phyloP scores from a whole-genome alignment of 2,888 invertebrate genomes.

The Hyalella azteca region DNA sequence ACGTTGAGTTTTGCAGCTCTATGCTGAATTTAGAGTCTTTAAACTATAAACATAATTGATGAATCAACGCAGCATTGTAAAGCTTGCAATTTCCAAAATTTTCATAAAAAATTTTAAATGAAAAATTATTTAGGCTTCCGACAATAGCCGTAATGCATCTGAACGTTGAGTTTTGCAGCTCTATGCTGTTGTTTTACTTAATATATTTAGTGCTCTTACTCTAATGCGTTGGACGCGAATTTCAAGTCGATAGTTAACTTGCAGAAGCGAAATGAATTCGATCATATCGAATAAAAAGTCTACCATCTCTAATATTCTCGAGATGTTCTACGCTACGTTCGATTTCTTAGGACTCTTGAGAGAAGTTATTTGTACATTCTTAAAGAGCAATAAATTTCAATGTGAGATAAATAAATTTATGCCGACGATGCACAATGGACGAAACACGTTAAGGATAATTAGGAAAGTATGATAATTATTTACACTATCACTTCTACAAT shows the following conservation, averaged over 20 bases:
- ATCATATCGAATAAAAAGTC: conserved; percentile 26
- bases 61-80: too few relatives aligned
- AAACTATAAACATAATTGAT: too few relatives aligned
- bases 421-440: conserved; percentile 28
- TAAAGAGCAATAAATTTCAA: conserved; percentile 19
- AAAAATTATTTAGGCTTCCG: too few relatives aligned
- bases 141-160: too few relatives aligned
- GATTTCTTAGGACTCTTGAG: conserved; percentile 20
- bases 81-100: too few relatives aligned
- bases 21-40: too few relatives aligned
- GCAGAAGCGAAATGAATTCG: conserved; percentile 13
- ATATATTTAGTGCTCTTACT: not conserved
- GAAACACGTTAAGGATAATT: conserved; percentile 19
- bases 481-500: too few relatives aligned
- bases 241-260: not conserved
- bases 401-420: conserved; percentile 15
- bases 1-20: too few relatives aligned
- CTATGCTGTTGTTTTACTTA: too few relatives aligned
- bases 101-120: too few relatives aligned
- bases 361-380: conserved; percentile 23
- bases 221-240: conserved; percentile 27
- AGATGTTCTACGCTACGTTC: not conserved
- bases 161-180: too few relatives aligned
- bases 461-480: conserved; percentile 10
- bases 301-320: not conserved